Base-by-base conservation (phyloP, 2,797 vertebrate genomes). In the Bradypodion pumilum region DNA sequence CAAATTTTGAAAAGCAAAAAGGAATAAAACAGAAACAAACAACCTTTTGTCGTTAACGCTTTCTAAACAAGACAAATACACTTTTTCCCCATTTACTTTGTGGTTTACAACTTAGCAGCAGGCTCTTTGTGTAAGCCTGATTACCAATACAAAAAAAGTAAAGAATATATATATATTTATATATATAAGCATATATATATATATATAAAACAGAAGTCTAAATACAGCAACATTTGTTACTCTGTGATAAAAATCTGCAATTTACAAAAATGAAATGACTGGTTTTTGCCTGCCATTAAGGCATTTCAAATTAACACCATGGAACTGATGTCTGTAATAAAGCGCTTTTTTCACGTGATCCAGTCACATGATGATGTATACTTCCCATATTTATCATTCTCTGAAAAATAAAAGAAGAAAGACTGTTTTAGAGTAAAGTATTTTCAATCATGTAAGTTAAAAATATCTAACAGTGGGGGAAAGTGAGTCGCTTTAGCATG, bases 321-420 rank as follows among this genome's bases (percentile, higher is more conserved):
- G 98, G 97, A 98, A 98, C 96, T 97, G 98, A 99, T 98, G 98
- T 98, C 96, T 98, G 96, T 97, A 97, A 96, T 96, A 97, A 97
- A 96, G 95, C 96, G 94, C 93, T 96, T 97, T 96, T 76, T 81
- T 96, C 97, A 97, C 96, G 97, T 98, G 98, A 98, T 96, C 95
- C 95, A 94, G 95, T 97, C 97, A 98, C 97, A 97, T 98, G 97
- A 95, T 95, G 95, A 96, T 91, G 93, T 95, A 95, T 94, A 98
- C 95, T 97, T 97, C n/a, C 94, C 96, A 96, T 91, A 95, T 84
- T 94, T 91, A 93, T 99, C 96, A 92, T 95, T 97, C 94, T 98
- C 98, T 99, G 97, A 75, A 96, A 95, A 94, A 91, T 93, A 95
- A 96, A 92, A 89, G 66, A 83, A 74, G 60, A n/a, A 35, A n/a